These are phyloP conservation scores for Hippolais icterina DNA, from an alignment of 2,113 vertebrate genomes.

Conservation along the genomic window DNA sequence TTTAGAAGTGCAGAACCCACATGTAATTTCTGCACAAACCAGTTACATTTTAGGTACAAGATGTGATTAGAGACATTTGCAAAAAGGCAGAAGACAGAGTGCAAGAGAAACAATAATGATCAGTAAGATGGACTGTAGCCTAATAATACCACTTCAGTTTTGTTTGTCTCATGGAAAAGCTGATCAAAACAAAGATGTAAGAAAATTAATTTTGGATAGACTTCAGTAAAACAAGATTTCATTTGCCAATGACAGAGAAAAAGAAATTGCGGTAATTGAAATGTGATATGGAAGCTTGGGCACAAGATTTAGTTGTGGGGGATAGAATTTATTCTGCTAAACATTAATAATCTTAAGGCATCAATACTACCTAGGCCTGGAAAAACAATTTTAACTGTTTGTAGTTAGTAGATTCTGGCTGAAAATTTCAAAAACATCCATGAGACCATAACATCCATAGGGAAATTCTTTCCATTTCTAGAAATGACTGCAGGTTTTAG, in stretches of 20 bases:
- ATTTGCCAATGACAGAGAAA: background rate
- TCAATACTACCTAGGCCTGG: background rate
- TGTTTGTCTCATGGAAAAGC: background rate
- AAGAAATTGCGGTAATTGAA: constrained; percentile 27
- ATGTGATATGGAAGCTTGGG: background rate
- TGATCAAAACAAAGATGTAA: constrained; percentile 38
- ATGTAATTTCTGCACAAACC: background rate
- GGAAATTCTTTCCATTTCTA: background rate
- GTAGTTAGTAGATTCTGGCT: background rate
- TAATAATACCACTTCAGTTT: background rate
- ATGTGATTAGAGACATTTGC: background rate
- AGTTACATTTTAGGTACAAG: background rate
- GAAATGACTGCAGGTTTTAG: background rate
- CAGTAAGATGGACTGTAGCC: background rate
- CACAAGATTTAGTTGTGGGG: background rate
- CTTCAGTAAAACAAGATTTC: constrained; percentile 2
- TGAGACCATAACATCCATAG: background rate
- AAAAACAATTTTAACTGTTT: background rate
- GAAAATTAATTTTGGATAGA: constrained; percentile 45
- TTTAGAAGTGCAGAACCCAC: background rate
- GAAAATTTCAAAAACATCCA: background rate
- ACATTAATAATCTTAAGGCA: background rate
- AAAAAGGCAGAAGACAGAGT: background rate
- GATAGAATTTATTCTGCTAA: background rate
- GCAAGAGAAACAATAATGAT: background rate